Conservation (phyloP, 2,888 invertebrate genomes). For the Charanyca ferruginea region DNA sequence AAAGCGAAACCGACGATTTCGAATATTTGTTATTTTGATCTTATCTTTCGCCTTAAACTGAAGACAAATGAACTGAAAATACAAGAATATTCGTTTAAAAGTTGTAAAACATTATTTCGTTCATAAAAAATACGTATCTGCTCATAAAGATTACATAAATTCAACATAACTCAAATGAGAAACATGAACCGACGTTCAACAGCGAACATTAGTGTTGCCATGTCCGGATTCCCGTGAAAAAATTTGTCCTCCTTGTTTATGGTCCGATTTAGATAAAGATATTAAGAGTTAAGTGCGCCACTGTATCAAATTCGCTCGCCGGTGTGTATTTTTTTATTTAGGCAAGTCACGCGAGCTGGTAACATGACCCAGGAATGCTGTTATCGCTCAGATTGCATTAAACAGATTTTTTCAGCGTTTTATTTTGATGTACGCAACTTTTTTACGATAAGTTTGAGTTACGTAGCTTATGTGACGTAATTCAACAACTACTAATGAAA, state of each 20-base stretch:
- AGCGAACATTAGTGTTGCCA: constrained; percentile 57
- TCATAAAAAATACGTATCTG: constrained; percentile 26
- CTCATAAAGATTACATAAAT: constrained; percentile 56
- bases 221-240: constrained; percentile 69
- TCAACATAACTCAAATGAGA: constrained; percentile 41
- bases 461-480: constrained; percentile 31
- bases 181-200: constrained; percentile 54
- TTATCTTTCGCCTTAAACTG: not conserved
- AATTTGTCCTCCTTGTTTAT: constrained; percentile 80
- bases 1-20: constrained; percentile 22
- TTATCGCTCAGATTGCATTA: constrained; percentile 78
- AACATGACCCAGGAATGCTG: constrained; percentile 85
- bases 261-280: constrained; percentile 87
- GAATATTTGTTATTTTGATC: constrained; percentile 8
- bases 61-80: not conserved
- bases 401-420: constrained; percentile 58
- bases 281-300: constrained; percentile 83
- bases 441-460: constrained; percentile 44
- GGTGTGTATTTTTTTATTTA: constrained; percentile 79
- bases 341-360: constrained; percentile 81
- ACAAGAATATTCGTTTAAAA: constrained; percentile 8
- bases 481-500: constrained; percentile 34
- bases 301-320: constrained; percentile 86
- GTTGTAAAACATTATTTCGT: constrained; percentile 16
- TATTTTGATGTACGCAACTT: constrained; percentile 53